A percentile compares a stretch with the other conserved stretches of the same genome.
These are phyloP conservation scores for Apogon hyalosoma DNA, from an alignment of 2,797 vertebrate species.

Conservation along the genomic window DNA sequence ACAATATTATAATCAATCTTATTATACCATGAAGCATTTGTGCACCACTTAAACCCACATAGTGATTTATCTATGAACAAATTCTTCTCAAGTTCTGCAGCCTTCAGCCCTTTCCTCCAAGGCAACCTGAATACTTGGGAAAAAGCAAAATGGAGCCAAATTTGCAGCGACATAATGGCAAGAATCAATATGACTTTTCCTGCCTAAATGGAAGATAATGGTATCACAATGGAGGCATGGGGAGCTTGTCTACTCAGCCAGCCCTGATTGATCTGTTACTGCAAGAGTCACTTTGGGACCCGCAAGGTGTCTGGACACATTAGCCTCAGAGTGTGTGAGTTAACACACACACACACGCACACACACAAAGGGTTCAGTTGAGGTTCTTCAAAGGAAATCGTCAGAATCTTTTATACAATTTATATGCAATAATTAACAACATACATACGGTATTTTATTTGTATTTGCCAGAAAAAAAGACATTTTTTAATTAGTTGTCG, in stretches of 20 bases:
- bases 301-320: constrained; percentile 75
- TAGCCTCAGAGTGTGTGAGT: constrained; percentile 72
- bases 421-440: background rate
- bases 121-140: constrained; percentile 37
- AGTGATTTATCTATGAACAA: constrained; percentile 3
- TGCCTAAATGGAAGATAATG: constrained; percentile 79
- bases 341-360: constrained; percentile 31
- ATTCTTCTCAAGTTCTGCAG: constrained; percentile 6
- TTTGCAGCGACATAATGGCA: constrained; percentile 67
- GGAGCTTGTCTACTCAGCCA: constrained; percentile 74
- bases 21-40: constrained; percentile 14
- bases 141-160: constrained; percentile 61
- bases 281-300: constrained; percentile 81
- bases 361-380: constrained; percentile 23
- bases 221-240: constrained; percentile 75
- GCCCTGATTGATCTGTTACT: constrained; percentile 84
- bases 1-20: constrained; percentile 21
- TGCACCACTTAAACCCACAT: constrained; percentile 21
- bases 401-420: constrained; percentile 26
- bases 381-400: constrained; percentile 38
- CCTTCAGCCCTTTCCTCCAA: constrained; percentile 26
- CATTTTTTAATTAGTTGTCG: too few species aligned
- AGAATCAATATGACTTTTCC: constrained; percentile 79
- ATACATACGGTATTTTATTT: background rate
- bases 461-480: too few species aligned